Conservation (phyloP, 2,113 vertebrate species). For the Myodes glareolus region DNA sequence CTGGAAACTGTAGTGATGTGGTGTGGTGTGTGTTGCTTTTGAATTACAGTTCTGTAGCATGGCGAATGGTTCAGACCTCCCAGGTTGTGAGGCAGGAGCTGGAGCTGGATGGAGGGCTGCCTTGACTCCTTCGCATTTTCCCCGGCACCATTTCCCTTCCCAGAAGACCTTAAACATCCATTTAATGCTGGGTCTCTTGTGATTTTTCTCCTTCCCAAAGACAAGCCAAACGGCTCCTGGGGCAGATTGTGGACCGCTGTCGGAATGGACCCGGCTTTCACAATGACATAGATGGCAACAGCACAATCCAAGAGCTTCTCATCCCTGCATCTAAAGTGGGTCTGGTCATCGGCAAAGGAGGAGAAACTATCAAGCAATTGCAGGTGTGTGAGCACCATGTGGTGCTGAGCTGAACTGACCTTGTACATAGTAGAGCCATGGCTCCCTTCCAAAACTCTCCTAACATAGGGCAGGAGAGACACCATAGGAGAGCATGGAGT, state of each 20-base stretch:
- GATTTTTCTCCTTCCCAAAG: conserved; percentile 86
- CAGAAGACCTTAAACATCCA: background rate
- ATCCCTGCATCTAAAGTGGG: conserved; percentile 99
- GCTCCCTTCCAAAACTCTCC: background rate
- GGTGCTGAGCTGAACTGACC: background rate
- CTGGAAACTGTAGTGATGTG: background rate
- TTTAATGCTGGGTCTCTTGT: conserved; percentile 80
- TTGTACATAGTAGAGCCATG: fast-evolving
- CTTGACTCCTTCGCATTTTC: background rate
- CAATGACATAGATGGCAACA: conserved; percentile 93
- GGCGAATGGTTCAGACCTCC: conserved; percentile 49
- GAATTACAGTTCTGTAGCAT: conserved; percentile 34
- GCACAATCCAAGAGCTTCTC: conserved; percentile 95
- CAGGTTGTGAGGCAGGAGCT: conserved; percentile 63
- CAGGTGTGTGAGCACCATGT: conserved; percentile 87
- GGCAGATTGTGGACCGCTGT: conserved; percentile 98
- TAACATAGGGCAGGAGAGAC: background rate
- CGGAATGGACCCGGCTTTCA: conserved; percentile 97
- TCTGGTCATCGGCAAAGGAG: conserved; percentile 98
- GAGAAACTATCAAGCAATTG: conserved; percentile 98
- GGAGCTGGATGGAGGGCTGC: conserved; percentile 65
- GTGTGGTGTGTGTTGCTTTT: background rate
- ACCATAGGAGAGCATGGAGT: background rate
- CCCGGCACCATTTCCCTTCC: conserved; percentile 52
- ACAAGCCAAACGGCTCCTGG: conserved; percentile 96